Evolutionary conservation across 1,140 invertebrate species (phyloP).

Genomic region (Drosophila sucinea): DNA sequence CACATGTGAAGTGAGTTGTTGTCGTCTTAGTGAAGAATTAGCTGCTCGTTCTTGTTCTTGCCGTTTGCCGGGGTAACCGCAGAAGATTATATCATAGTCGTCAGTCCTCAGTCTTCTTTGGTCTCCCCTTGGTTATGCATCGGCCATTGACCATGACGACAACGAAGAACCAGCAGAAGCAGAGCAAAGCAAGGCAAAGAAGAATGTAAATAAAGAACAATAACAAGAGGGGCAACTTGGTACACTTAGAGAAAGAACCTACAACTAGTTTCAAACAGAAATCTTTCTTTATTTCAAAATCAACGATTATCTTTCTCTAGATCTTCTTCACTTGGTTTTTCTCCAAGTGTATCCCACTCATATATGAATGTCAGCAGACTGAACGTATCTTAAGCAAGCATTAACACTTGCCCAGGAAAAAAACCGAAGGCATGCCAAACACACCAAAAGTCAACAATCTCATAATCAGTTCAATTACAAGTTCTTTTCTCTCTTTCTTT

Average conservation of each 20-base stretch:
- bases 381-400: slow-evolving; percentile 19
- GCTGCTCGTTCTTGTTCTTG: neutral
- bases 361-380: slow-evolving; percentile 8
- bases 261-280: slow-evolving; percentile 14
- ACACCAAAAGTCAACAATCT: slow-evolving; percentile 73
- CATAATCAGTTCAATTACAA: slow-evolving; percentile 78
- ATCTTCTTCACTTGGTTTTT: too few relatives aligned
- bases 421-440: slow-evolving; percentile 21
- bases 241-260: slow-evolving; percentile 29
- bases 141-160: slow-evolving; percentile 77
- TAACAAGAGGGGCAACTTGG: slow-evolving; percentile 57
- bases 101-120: slow-evolving; percentile 22
- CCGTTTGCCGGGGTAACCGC: slow-evolving; percentile 36
- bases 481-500: slow-evolving; percentile 29
- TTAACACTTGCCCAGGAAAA: slow-evolving; percentile 27
- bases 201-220: slow-evolving; percentile 75
- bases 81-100: slow-evolving; percentile 72
- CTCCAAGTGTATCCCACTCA: too few relatives aligned
- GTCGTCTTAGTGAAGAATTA: slow-evolving; percentile 26
- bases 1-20: slow-evolving; percentile 18
- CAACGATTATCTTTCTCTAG: too few relatives aligned
- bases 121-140: slow-evolving; percentile 34
- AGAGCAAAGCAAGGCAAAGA: slow-evolving; percentile 55
- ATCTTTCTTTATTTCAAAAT: too few relatives aligned
- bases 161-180: neutral